Conservation (phyloP, 2,888 invertebrate species). For the Lordiphosa andalusiaca region DNA sequence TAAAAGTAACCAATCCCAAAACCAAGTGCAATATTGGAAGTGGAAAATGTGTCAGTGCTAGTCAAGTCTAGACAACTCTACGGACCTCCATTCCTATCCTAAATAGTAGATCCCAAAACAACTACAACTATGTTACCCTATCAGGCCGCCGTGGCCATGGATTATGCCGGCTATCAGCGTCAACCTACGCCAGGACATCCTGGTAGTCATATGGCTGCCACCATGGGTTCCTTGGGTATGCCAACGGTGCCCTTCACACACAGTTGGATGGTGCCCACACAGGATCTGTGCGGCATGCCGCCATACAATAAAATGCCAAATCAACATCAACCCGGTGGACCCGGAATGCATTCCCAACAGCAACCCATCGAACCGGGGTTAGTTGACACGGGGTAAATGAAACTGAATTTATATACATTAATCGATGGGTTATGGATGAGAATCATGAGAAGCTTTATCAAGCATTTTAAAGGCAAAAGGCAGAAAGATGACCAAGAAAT, state of each 20-base stretch:
- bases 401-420: not conserved
- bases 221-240: constrained; percentile 83
- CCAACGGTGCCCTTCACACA: constrained; percentile 88
- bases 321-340: constrained; percentile 75
- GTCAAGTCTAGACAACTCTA: constrained; percentile 16
- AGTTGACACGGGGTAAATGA: constrained; percentile 65
- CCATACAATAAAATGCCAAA: constrained; percentile 87
- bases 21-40: constrained; percentile 26
- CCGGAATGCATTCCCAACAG: constrained; percentile 78
- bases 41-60: constrained; percentile 49
- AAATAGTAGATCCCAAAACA: constrained; percentile 5
- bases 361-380: constrained; percentile 89
- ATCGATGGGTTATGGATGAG: not conserved
- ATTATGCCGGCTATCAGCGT: constrained; percentile 87
- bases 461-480: too few species aligned
- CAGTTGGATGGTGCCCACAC: constrained; percentile 96
- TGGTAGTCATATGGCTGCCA: constrained; percentile 77
- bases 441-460: too few species aligned
- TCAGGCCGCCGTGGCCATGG: constrained; percentile 93
- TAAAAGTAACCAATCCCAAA: constrained; percentile 20
- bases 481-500: too few species aligned
- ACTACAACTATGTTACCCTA: constrained; percentile 88
- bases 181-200: constrained; percentile 80
- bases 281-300: constrained; percentile 94
- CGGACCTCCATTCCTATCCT: not conserved